Percentiles rank a stretch among this genome's conserved stretches.
Evolutionary conservation across 2,113 vertebrate genomes (phyloP).

Genomic region (Megalops atlanticus): DNA sequence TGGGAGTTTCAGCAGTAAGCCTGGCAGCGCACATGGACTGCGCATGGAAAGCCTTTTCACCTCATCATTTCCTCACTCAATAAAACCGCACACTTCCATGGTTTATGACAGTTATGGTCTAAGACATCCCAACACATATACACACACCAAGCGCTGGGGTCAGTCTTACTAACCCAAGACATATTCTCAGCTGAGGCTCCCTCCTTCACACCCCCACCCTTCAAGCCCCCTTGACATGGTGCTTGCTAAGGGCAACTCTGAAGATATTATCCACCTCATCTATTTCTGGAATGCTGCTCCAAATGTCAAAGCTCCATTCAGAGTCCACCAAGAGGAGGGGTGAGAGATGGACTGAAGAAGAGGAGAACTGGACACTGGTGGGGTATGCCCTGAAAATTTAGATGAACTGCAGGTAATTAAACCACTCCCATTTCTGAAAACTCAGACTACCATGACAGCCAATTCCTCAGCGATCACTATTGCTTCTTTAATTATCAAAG

Average conservation of each 20-base stretch:
- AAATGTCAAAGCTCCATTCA: slow-evolving; percentile 65
- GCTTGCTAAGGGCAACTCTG: background rate
- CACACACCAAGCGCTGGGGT: background rate
- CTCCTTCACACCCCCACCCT: background rate
- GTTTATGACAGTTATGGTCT: background rate
- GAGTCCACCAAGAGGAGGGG: slow-evolving; percentile 40
- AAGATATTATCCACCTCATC: slow-evolving; percentile 40
- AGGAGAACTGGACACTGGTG: slow-evolving; percentile 14
- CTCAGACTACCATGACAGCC: background rate
- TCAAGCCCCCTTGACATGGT: too few relatives aligned
- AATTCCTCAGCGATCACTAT: background rate
- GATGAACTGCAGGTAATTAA: background rate
- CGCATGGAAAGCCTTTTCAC: too few relatives aligned
- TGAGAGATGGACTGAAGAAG: slow-evolving; percentile 10
- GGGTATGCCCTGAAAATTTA: slow-evolving; percentile 20
- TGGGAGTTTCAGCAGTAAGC: too few relatives aligned
- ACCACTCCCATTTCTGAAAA: background rate
- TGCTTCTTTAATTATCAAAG: background rate
- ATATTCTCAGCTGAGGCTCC: background rate
- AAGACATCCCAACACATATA: background rate
- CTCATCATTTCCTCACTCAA: too few relatives aligned
- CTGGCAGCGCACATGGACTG: too few relatives aligned
- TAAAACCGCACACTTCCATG: too few relatives aligned
- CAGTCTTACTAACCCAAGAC: background rate
- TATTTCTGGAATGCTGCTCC: slow-evolving; percentile 63